Evolutionary conservation across 1,140 invertebrate species (phyloP).

Genomic region (Ectropis grisescens): DNA sequence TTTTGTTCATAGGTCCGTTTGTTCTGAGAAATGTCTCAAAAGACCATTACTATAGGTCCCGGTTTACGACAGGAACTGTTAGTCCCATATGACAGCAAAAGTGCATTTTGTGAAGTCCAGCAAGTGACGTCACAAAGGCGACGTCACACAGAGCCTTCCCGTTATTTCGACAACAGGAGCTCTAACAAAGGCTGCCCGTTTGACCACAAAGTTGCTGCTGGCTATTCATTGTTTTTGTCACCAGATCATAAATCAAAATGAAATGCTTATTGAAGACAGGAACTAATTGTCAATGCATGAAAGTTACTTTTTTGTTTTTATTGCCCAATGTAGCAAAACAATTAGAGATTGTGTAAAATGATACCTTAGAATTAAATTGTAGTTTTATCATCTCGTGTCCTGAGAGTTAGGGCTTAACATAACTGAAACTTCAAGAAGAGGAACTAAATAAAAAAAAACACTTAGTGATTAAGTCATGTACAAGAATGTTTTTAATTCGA

Average conservation of each 20-base stretch:
- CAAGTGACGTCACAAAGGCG: slow-evolving; percentile 52
- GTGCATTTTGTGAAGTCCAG: slow-evolving; percentile 48
- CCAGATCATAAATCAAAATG: slow-evolving; percentile 34
- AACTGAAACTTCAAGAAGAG: too few relatives aligned
- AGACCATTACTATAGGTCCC: slow-evolving; percentile 41
- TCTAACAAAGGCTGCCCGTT: slow-evolving; percentile 35
- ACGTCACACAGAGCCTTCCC: slow-evolving; percentile 25
- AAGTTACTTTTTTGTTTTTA: too few relatives aligned
- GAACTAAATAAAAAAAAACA: too few relatives aligned
- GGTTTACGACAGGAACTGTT: slow-evolving; percentile 61
- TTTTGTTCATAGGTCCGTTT: slow-evolving; percentile 39
- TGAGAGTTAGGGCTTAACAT: too few relatives aligned
- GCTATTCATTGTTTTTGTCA: slow-evolving; percentile 29
- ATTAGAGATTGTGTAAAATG: too few relatives aligned
- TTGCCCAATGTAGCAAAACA: too few relatives aligned
- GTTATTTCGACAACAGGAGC: slow-evolving; percentile 49
- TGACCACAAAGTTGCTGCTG: slow-evolving; percentile 53
- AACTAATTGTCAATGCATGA: background rate
- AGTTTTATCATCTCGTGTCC: too few relatives aligned
- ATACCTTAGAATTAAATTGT: too few relatives aligned
- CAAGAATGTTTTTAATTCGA: too few relatives aligned
- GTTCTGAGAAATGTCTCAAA: slow-evolving; percentile 46
- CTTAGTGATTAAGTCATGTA: too few relatives aligned
- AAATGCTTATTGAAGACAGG: too few relatives aligned
- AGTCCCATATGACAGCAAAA: slow-evolving; percentile 45